Evolutionary conservation across 2,113 vertebrate genomes (phyloP).

Genomic region (Ceyx margarethae): DNA sequence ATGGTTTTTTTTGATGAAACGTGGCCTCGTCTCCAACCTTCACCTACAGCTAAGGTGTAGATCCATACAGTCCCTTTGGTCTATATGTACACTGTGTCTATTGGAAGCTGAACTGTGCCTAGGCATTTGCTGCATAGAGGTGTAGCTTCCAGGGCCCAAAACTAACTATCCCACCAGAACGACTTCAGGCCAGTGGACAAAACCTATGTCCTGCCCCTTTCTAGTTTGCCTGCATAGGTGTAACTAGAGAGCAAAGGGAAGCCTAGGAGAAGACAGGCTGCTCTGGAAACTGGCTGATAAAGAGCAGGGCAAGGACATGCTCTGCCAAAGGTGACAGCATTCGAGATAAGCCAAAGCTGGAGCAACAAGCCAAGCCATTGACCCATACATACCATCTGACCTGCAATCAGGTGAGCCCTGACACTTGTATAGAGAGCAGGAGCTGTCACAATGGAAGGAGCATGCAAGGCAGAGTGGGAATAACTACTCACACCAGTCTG

Average conservation of each 20-base stretch:
- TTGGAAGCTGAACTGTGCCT: background rate
- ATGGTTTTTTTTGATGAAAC: background rate
- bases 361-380: background rate
- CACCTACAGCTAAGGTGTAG: background rate
- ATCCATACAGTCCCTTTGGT: background rate
- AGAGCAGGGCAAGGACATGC: background rate
- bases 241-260: background rate
- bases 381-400: background rate
- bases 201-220: background rate
- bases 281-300: background rate
- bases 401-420: background rate
- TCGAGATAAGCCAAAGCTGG: fast-evolving
- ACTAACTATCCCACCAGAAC: background rate
- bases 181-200: background rate
- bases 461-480: background rate
- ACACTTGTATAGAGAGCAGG: background rate
- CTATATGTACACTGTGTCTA: background rate
- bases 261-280: fast-evolving
- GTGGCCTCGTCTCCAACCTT: background rate
- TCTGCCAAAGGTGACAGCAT: background rate
- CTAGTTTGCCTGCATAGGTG: background rate
- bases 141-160: background rate
- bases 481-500: fast-evolving
- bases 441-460: background rate
- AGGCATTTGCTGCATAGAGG: background rate